Percentiles rank a stretch among this genome's conserved stretches.
Evolutionary conservation across 2,888 invertebrate genomes (phyloP).

Genomic region (Megalurothrips usitatus): DNA sequence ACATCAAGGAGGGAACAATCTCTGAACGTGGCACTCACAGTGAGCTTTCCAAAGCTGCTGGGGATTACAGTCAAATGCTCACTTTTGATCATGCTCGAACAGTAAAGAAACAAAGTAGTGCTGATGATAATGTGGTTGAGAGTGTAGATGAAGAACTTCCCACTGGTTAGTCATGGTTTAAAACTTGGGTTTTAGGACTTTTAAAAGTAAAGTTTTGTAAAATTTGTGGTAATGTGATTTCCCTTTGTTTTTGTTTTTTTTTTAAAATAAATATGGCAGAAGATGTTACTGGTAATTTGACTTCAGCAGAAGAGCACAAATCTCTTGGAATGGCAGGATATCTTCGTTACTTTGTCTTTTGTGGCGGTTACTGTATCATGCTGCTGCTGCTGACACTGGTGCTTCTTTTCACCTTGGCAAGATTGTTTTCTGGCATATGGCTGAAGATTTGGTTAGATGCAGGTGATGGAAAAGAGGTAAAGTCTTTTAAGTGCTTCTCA

Average conservation of each 20-base stretch:
- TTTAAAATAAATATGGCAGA: conserved; percentile 12
- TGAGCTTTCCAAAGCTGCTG: conserved; percentile 47
- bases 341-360: conserved; percentile 33
- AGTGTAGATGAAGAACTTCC: neutral
- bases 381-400: conserved; percentile 41
- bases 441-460: conserved; percentile 41
- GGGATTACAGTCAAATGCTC: conserved; percentile 43
- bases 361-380: conserved; percentile 41
- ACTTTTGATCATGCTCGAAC: neutral
- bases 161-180: neutral
- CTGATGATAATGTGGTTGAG: neutral
- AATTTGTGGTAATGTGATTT: neutral
- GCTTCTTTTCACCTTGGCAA: conserved; percentile 44
- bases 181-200: too few relatives aligned
- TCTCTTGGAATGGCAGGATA: conserved; percentile 23
- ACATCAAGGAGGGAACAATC: conserved; percentile 54
- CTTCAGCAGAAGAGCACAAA: conserved; percentile 34
- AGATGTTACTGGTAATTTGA: conserved; percentile 33
- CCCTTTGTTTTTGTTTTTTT: neutral
- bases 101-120: neutral
- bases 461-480: conserved; percentile 37
- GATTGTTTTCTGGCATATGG: conserved; percentile 40
- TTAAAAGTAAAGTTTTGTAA: too few relatives aligned
- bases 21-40: conserved; percentile 54
- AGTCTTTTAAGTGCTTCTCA: too few relatives aligned